A percentile compares a stretch with the other conserved stretches of the same genome.
phyloP scores from a whole-genome alignment of 2,113 vertebrate genomes.

The Neotragus pygmaeus region DNA sequence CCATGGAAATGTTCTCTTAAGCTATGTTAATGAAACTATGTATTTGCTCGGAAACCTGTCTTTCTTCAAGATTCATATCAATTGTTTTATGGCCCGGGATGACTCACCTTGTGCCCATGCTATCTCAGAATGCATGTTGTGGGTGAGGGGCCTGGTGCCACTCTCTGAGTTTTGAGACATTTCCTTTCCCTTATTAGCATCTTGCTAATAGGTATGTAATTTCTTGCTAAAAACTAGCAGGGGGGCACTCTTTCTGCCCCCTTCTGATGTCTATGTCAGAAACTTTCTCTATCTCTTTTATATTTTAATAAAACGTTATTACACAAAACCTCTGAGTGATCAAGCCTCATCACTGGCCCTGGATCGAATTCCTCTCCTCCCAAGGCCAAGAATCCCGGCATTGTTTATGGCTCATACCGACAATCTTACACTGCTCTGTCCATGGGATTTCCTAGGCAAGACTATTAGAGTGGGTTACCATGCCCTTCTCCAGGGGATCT shows the following conservation, averaged over 20 bases:
- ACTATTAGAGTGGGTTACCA: background rate
- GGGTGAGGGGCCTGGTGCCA: background rate
- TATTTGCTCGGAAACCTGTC: background rate
- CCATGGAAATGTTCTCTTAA: background rate
- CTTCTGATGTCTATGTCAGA: background rate
- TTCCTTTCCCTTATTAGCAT: background rate
- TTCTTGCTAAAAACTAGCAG: background rate
- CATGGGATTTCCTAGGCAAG: background rate
- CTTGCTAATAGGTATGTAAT: background rate
- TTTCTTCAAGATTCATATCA: background rate
- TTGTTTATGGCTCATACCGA: accelerated
- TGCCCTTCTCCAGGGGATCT: background rate
- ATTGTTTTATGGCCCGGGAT: background rate
- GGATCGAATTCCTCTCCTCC: background rate
- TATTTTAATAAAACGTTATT: background rate
- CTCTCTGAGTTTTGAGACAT: background rate
- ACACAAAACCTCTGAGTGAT: background rate
- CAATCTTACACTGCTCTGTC: background rate
- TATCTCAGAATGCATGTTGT: background rate
- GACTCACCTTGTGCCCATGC: background rate
- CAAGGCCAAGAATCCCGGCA: background rate
- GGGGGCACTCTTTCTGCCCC: background rate
- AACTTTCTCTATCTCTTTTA: background rate
- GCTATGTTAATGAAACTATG: background rate
- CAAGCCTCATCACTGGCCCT: background rate